Base-by-base conservation (phyloP, 2,113 vertebrate species). In the Oxygymnocypris stewartii region DNA sequence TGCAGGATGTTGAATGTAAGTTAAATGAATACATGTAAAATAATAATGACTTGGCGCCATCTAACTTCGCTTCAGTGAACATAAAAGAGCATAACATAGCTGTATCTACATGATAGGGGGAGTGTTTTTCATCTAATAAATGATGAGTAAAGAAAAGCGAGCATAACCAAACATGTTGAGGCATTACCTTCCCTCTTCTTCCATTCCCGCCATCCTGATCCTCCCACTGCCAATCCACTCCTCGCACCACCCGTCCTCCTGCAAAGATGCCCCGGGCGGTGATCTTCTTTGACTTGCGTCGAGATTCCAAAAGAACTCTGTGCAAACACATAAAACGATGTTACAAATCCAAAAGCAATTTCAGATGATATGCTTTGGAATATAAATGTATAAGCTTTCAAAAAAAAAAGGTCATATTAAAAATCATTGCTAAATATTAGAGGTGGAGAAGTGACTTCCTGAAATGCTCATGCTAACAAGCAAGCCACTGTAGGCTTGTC, bases 161-260 rank as follows among this genome's bases (percentile, higher is more conserved):
- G 35, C 49, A 44, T 18, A 44, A 23, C 16, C 23, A 37, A 40
- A 74, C 82, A 31, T 59, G 23, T 31, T 31, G 63, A 49, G 59
- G 35, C 69, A 57, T 28, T 94, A 97, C 98, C 96, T 99, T 99
- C 92, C 98, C 98, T 92, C 98, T 96, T 65, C 98, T 96, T 13
- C 97, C 98, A n/a, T 98, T 99, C 90, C 98, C 98, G 81, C 98
- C 98, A 86, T 99, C 98, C 93, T 99, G 98, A 92, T 99, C 98
- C 93, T 99, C 98, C 98, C 98, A 99, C 65, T 99, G 98, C 98
- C 98, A 99, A 93, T 99, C 98, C 85, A 99, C 98, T 87, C 98
- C 98, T 90, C 98, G 95, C 37, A 99, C 98, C 79, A 99, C 98
- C 18, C 98, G 96, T 87, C 97, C 98, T 73, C 98, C 97, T 79